A percentile compares a stretch with the other conserved stretches of the same genome.
Evolutionary conservation across 2,888 invertebrate genomes (phyloP).

Genomic region (Tetheella fluctuosa): DNA sequence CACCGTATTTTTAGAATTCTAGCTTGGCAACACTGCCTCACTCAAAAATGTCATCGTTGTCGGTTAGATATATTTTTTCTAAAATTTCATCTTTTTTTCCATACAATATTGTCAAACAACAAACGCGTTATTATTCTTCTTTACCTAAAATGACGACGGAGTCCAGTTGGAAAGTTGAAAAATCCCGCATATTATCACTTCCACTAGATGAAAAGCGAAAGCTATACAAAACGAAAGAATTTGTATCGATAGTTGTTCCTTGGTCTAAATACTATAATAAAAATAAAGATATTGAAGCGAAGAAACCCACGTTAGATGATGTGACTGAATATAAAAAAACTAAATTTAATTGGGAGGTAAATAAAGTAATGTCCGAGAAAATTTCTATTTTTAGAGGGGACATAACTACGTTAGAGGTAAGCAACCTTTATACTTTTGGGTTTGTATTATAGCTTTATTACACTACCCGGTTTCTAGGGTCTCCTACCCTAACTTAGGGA

Average conservation of each 20-base stretch:
- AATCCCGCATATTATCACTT: slow-evolving; percentile 80
- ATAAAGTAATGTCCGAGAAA: slow-evolving; percentile 81
- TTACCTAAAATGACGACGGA: slow-evolving; percentile 66
- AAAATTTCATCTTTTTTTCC: slow-evolving; percentile 28
- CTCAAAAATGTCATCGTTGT: slow-evolving; percentile 42
- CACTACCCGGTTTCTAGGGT: too few species aligned
- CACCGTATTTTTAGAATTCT: too few species aligned
- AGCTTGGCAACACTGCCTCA: too few species aligned
- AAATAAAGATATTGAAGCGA: slow-evolving; percentile 58
- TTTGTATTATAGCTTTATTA: too few species aligned
- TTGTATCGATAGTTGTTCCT: slow-evolving; percentile 64
- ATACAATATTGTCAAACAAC: slow-evolving; percentile 17
- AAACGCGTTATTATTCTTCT: slow-evolving; percentile 36
- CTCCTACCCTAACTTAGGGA: too few species aligned
- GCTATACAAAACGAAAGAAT: slow-evolving; percentile 67
- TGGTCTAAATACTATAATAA: slow-evolving; percentile 82
- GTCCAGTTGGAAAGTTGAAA: slow-evolving; percentile 76
- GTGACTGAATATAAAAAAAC: slow-evolving; percentile 59
- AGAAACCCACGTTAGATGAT: slow-evolving; percentile 69
- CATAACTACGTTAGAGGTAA: slow-evolving; percentile 90
- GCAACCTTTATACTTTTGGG: not conserved
- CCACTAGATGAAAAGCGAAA: slow-evolving; percentile 81
- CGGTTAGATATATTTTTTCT: slow-evolving; percentile 8
- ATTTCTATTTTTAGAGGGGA: slow-evolving; percentile 90
- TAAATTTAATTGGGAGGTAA: slow-evolving; percentile 59